Evolutionary conservation across 1,140 invertebrate species (phyloP), one percentile per base, ranked within the genome.

Genomic region (Macrotrachela quadricornifera): DNA sequence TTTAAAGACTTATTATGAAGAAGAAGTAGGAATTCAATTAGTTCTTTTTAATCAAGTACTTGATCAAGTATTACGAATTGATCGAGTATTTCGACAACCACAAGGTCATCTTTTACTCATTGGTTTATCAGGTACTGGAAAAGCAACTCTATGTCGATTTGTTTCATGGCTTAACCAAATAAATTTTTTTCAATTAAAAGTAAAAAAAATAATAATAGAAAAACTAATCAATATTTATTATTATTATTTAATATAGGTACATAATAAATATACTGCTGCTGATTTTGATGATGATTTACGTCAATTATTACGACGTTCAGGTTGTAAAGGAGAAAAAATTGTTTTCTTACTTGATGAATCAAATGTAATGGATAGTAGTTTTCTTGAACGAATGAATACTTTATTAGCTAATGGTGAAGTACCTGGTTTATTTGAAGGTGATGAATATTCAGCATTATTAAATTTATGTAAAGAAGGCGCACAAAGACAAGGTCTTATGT

Each of bases 151-250:
- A 48, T 96, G 88, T 10, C 75, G 92, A 57, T 97, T 99, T 70
- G 92, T 97, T 30, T 92, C 92, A 46, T 99, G 94, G 88, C 92
- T 99, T 82, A 97, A 97, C 72, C 92, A 92, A 18, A 74, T 97
- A 6, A 87, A 83, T 54, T 88, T 97, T 16, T 96, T 95, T 76
- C 91, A 94, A 74, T 90, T 91, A 54, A 87, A 87, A 72, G 79
- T 78, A 64, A 46, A 12, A 49, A 51, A 53, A n/a, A n/a, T n/a
- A n/a, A n/a, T n/a, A n/a, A n/a, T n/a, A n/a, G n/a, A n/a, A n/a
- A n/a, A n/a, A n/a, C n/a, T n/a, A n/a, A n/a, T n/a, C n/a, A n/a
- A n/a, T n/a, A n/a, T n/a, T n/a, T n/a, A n/a, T n/a, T n/a, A n/a
- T n/a, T n/a, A n/a, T n/a, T n/a, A n/a, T n/a, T n/a, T n/a, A n/a